Base-by-base conservation (phyloP, 1,140 invertebrate genomes). In the Schlechtendalia chinensis region DNA sequence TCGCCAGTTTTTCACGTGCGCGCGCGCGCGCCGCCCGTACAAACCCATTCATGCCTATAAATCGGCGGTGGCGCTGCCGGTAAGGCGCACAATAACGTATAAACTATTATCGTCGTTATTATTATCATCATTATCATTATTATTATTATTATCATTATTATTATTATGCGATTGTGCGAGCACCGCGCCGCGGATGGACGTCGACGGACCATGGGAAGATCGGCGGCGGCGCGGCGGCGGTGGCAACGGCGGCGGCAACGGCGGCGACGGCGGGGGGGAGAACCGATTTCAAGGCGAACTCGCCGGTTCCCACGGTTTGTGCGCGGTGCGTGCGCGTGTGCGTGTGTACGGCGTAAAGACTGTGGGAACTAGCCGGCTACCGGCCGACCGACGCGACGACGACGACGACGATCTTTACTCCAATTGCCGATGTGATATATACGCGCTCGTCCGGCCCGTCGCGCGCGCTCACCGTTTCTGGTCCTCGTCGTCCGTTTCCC, bases 271-370 rank as follows among this genome's bases (percentile, higher is more conserved):
- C 4, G 47, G 24, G 4, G 47, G 22, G 32, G 32, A 22, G 67
- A 69, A 71, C 69, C 29, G 74, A 79, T 79, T 79, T 79, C 74
- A 79, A 79, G 74, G 74, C 58, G 58, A 79, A 79, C 74, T 79
- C 74, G 74, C 74, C 74, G 74, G 74, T 79, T 79, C 74, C 74
- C 74, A 79, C 74, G 74, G 74, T 79, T 19, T 16, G 56, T 19
- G 5, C 10, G 71, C n/a, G 71, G 74, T 27, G 67, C 19, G 47
- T 10, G 67, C 24, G 67, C 47, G 47, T 11, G 32, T 8, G 32
- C 16, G 45, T 24, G 45, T 12, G 12, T 12, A 16, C 32, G 12
- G 32, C 22, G 45, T 45, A 53, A 53, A 53, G 45, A 71, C 67
- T 71, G 67, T 71, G 67, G 67, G 67, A 71, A 71, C 67, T 71